Evolutionary conservation across 1,140 invertebrate genomes (phyloP), one percentile per base, ranked within the genome.

Genomic region (Zaprionus africanus): DNA sequence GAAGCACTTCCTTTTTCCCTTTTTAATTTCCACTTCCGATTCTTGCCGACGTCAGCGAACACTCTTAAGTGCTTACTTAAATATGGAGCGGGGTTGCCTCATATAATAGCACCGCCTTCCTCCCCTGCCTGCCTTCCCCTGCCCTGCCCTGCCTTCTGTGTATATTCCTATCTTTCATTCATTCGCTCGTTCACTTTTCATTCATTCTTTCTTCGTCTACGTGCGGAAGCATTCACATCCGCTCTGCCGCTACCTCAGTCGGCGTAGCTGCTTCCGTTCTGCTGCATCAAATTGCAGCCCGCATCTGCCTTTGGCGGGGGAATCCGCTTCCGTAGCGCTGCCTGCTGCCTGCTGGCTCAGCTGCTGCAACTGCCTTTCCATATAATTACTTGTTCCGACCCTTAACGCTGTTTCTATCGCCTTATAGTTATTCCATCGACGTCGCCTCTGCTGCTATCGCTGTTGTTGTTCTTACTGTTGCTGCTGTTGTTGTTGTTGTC

Each of bases 301-400:
- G 56, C 65, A 68, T 63, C 46, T 70, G 71, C 57, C 31, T 17
- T 46, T 46, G 41, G 7, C 15, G 41, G 64, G 79, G 75, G 24
- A 67, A 56, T 73, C 58, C 57, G 66, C 58, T 68, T 75, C 65
- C 68, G 53, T 53, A 53, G 17, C 54, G 13, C 72, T 34, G 31
- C 31, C 31, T 34, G 9, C 26, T 26, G 26, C 26, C 26, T 26
- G 4, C 22, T 22, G 22, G 22, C 26, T 26, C 26, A 71, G 72
- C 71, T 64, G 65, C 82, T 78, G 82, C 67, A 57, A 74, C 73
- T 75, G 80, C 81, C 83, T 88, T 81, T 78, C 78, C 57, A 83
- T 88, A 83, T 87, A 87, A 87, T 87, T 88, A 87, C 84, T 88
- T 82, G 77, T 87, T 87, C 84, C 83, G 83, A 85, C 82, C 88